Evolutionary conservation across 2,797 vertebrate genomes (phyloP).

Genomic region (Lutjanus argentimaculatus): DNA sequence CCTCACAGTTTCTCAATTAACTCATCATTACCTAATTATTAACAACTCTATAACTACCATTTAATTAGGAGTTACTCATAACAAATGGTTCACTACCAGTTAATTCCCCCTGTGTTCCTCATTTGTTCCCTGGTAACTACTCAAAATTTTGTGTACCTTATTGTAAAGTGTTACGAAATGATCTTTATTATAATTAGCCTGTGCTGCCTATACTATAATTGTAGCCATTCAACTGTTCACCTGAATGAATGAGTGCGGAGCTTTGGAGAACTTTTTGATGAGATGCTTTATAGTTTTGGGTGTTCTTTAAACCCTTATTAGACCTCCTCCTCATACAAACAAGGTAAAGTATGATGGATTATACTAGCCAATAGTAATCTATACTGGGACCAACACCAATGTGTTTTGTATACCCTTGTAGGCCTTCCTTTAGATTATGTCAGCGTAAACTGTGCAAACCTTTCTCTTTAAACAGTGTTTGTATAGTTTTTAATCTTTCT

Average conservation of each 20-base stretch:
- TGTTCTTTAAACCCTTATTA: slow-evolving; percentile 51
- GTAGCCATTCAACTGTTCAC: slow-evolving; percentile 77
- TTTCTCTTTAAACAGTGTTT: slow-evolving; percentile 83
- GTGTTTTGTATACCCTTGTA: slow-evolving; percentile 79
- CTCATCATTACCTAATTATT: no score
- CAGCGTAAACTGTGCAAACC: slow-evolving; percentile 72
- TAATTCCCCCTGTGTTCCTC: no score
- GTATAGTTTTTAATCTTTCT: slow-evolving; percentile 86
- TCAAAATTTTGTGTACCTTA: no score
- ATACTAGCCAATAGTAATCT: slow-evolving; percentile 70
- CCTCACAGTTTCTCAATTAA: no score
- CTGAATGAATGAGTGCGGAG: slow-evolving; percentile 50
- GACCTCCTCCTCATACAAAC: slow-evolving; percentile 56
- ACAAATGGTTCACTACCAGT: no score
- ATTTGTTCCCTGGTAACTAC: no score
- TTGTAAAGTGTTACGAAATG: not conserved
- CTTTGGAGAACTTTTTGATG: slow-evolving; percentile 42
- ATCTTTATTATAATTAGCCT: slow-evolving; percentile 67
- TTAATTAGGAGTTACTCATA: no score
- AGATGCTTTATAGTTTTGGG: slow-evolving; percentile 46
- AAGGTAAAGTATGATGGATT: slow-evolving; percentile 73
- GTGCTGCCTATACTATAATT: slow-evolving; percentile 80
- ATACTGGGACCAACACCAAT: slow-evolving; percentile 74
- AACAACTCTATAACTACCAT: no score
- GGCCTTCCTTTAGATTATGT: slow-evolving; percentile 75